phyloP scores from a whole-genome alignment of 2,888 invertebrate species.

The Lymantria monacha region DNA sequence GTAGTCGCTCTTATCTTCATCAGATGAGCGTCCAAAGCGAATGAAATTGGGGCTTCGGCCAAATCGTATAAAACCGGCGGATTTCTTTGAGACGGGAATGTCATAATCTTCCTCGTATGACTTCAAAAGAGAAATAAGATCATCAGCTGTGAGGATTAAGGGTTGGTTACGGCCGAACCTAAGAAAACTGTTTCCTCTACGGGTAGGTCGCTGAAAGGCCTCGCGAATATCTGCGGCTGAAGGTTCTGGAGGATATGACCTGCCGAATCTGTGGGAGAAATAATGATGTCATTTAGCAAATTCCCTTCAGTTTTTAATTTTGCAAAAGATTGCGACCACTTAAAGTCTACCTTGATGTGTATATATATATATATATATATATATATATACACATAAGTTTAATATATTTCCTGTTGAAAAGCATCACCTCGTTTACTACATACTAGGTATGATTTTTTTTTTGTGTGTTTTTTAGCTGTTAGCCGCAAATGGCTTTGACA shows the following conservation, averaged over 20 bases:
- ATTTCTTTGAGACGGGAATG: conserved; percentile 52
- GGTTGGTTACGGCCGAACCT: conserved; percentile 71
- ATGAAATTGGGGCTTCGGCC: conserved; percentile 75
- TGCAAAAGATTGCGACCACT: not conserved
- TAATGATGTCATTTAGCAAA: not conserved
- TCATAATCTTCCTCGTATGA: conserved; percentile 69
- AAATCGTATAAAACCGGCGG: conserved; percentile 62
- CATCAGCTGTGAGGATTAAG: conserved; percentile 58
- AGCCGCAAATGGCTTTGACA: no score
- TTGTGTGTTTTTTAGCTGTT: no score
- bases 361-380: no score
- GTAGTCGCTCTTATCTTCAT: conserved; percentile 49
- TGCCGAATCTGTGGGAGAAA: conserved; percentile 57
- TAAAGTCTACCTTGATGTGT: no score
- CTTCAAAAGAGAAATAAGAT: conserved; percentile 59
- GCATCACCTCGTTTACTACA: no score
- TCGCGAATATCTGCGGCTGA: conserved; percentile 69
- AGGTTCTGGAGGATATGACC: conserved; percentile 67
- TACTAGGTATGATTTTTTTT: no score
- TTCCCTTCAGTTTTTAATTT: not conserved
- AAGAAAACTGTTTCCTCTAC: conserved; percentile 66
- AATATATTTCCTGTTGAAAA: no score
- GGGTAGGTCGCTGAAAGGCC: conserved; percentile 52
- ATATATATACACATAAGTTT: no score
- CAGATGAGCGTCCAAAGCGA: conserved; percentile 67